A percentile compares a stretch with the other conserved stretches of the same genome.
These are phyloP conservation scores for Gorsachius goisagi DNA, from an alignment of 2,113 vertebrate species.

Conservation along the genomic window DNA sequence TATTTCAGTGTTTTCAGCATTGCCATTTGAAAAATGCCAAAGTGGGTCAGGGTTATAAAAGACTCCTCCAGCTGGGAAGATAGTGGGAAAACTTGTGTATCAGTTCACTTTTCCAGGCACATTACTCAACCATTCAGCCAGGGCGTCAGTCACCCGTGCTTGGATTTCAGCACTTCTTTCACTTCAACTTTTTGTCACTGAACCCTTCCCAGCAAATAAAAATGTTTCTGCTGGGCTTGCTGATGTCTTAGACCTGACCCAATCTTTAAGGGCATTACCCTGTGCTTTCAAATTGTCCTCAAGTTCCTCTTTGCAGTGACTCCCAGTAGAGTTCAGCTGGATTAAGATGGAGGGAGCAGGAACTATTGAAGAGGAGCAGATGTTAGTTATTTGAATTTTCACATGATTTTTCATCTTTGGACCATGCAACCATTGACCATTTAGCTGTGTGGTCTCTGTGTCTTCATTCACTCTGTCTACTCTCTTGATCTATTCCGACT, in stretches of 20 bases:
- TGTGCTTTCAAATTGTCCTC: not conserved
- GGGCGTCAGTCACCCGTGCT: rapidly evolving
- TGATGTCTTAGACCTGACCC: not conserved
- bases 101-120: not conserved
- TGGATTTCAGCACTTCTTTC: not conserved
- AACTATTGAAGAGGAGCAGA: not conserved
- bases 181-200: not conserved
- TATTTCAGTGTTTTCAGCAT: not conserved
- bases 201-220: not conserved
- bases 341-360: not conserved
- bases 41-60: not conserved
- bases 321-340: not conserved
- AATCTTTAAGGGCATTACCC: not conserved
- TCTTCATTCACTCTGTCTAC: not conserved
- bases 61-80: not conserved
- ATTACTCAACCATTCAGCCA: not conserved
- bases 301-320: not conserved
- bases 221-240: not conserved
- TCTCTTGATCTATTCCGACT: not conserved
- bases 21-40: not conserved
- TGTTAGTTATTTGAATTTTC: not conserved
- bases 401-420: not conserved
- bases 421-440: not conserved
- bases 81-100: not conserved
- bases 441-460: not conserved